Evolutionary conservation across 2,797 vertebrate species (phyloP).

Genomic region (Ctenochaetus hawaiiensis): DNA sequence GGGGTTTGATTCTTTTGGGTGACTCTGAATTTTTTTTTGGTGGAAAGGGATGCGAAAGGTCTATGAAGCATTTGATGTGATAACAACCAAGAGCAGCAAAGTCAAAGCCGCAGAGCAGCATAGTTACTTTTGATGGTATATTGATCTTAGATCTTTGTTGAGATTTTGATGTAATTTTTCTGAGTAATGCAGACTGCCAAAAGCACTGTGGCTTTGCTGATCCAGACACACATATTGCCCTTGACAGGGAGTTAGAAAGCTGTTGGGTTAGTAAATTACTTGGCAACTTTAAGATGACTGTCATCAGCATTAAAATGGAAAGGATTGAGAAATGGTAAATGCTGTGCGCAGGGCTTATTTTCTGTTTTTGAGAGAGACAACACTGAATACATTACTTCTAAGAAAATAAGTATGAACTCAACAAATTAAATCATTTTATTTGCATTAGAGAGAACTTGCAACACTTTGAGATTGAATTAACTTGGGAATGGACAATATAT

Average conservation of each 20-base stretch:
- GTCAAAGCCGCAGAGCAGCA: constrained; percentile 4
- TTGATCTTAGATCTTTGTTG: constrained; percentile 2
- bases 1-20: constrained; percentile 16
- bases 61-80: constrained; percentile 5
- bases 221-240: constrained; percentile 25
- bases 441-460: background rate
- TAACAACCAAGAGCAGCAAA: constrained; percentile 21
- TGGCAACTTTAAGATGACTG: constrained; percentile 20
- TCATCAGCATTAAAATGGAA: constrained; percentile 33
- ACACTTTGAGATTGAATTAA: background rate
- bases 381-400: background rate
- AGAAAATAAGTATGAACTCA: constrained; percentile 1
- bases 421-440: background rate
- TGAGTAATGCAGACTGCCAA: constrained; percentile 20
- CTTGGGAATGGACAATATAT: background rate
- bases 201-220: constrained; percentile 31
- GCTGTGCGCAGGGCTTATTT: constrained; percentile 4
- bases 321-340: constrained; percentile 12
- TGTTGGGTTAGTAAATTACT: constrained; percentile 32
- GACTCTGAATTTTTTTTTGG: constrained; percentile 25
- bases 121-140: constrained; percentile 10
- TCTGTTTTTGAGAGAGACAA: constrained; percentile 6
- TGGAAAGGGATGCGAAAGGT: constrained; percentile 13
- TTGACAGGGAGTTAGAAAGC: constrained; percentile 32
- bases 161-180: constrained; percentile 29